phyloP scores from a whole-genome alignment of 2,888 invertebrate genomes.

The Pristionchus japonicus region DNA sequence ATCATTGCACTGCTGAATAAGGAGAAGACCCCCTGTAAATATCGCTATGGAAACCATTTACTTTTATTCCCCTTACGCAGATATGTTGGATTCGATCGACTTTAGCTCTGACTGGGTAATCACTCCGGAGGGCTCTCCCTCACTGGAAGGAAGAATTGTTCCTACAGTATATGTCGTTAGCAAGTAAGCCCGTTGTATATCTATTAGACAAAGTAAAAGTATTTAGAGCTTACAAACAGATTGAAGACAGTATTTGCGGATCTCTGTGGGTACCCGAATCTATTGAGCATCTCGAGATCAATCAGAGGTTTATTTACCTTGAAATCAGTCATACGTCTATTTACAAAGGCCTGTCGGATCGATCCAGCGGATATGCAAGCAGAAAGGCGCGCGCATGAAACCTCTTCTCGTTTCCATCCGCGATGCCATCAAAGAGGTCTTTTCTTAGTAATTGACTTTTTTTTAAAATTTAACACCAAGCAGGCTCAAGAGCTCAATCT shows the following conservation, averaged over 20 bases:
- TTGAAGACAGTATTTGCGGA: not conserved
- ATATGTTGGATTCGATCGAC: too few relatives aligned
- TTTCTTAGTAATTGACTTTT: not conserved
- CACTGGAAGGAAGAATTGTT: not conserved
- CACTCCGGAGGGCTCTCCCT: not conserved
- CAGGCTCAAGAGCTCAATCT: not conserved
- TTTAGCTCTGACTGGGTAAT: not conserved
- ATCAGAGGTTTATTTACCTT: too few relatives aligned
- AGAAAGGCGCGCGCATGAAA: too few relatives aligned
- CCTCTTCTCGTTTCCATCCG: too few relatives aligned
- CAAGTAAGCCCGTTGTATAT: too few relatives aligned
- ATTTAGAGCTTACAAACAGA: not conserved
- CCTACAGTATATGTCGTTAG: conserved; percentile 34
- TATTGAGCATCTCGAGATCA: not conserved
- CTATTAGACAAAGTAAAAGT: too few relatives aligned
- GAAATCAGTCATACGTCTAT: too few relatives aligned
- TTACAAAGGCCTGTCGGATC: too few relatives aligned
- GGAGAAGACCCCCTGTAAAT: too few relatives aligned
- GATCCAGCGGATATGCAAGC: too few relatives aligned
- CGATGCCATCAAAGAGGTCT: not conserved
- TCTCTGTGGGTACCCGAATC: not conserved
- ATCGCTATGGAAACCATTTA: too few relatives aligned
- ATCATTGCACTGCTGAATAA: not conserved
- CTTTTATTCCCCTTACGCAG: not conserved
- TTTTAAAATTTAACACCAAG: not conserved